Conservation (phyloP, 1,140 invertebrate genomes). For the Venustaconcha ellipsiformis region DNA sequence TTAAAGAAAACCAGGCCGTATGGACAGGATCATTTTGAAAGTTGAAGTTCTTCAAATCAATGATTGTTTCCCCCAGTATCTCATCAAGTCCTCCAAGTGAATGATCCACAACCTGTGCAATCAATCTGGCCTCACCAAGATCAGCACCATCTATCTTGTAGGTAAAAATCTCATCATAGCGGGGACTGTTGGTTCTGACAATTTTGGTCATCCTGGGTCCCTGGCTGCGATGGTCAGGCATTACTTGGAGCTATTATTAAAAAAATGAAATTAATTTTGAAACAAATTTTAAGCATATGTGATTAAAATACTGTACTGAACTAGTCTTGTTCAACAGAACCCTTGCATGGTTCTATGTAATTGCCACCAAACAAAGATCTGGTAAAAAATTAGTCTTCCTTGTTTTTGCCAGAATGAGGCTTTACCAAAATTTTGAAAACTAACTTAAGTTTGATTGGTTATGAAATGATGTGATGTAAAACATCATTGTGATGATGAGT, state of each 20-base stretch:
- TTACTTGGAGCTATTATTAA: conserved; percentile 37
- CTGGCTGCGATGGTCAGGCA: conserved; percentile 45
- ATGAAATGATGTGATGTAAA: too few species aligned
- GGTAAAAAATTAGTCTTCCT: too few species aligned
- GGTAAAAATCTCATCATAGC: conserved; percentile 61
- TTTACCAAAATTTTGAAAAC: too few species aligned
- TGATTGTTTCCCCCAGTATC: conserved; percentile 57
- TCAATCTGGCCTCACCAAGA: conserved; percentile 35
- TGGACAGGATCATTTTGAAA: conserved; percentile 45
- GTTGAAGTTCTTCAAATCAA: conserved; percentile 45
- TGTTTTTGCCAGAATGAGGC: too few species aligned
- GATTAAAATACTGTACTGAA: too few species aligned
- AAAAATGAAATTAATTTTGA: too few species aligned
- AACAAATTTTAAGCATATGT: too few species aligned
- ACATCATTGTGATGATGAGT: too few species aligned
- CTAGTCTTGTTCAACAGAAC: too few species aligned
- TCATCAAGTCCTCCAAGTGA: conserved; percentile 53
- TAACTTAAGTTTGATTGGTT: too few species aligned
- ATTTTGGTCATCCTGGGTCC: conserved; percentile 49
- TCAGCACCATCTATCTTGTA: conserved; percentile 46
- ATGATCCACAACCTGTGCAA: conserved; percentile 59
- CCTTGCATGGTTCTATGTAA: too few species aligned
- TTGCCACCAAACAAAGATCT: too few species aligned
- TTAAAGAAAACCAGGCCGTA: conserved; percentile 57
- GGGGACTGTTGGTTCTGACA: conserved; percentile 46